These are phyloP conservation scores for Atethmia centrago DNA, from an alignment of 2,888 invertebrate species.

Conservation along the genomic window DNA sequence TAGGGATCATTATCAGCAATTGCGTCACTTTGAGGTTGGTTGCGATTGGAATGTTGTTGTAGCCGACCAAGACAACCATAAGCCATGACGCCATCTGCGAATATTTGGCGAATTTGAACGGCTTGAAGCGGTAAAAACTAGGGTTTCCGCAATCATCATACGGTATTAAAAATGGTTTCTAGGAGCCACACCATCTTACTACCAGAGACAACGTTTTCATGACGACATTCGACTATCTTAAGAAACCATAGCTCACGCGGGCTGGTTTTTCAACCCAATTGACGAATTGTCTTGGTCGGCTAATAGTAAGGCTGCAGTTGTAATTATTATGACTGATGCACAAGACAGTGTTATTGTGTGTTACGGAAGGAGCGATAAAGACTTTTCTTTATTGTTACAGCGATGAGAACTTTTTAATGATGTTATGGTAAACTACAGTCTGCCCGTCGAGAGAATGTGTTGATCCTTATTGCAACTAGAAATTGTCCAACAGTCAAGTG, in stretches of 20 bases:
- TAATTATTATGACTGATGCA: constrained; percentile 33
- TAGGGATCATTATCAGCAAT: constrained; percentile 3
- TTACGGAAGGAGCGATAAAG: neutral
- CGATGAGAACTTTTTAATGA: neutral
- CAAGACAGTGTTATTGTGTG: neutral
- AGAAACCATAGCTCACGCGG: neutral
- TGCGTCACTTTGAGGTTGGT: neutral
- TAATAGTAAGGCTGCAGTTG: neutral
- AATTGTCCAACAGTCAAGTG: too few relatives aligned
- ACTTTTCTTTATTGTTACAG: neutral
- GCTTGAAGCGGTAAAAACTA: neutral
- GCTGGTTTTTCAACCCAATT: neutral
- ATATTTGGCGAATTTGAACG: neutral
- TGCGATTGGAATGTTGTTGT: neutral
- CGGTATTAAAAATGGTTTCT: neutral
- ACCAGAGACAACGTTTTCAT: neutral
- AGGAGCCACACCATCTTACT: neutral
- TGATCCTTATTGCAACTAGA: too few relatives aligned
- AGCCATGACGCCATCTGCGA: too few relatives aligned
- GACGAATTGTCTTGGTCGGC: neutral
- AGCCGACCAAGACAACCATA: constrained; percentile 17
- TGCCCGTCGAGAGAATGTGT: too few relatives aligned
- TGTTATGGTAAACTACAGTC: neutral
- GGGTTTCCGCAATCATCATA: neutral
- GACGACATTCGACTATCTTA: too few relatives aligned